These are phyloP conservation scores for Chlorops oryzae DNA, from an alignment of 1,140 invertebrate species.

Conservation along the genomic window DNA sequence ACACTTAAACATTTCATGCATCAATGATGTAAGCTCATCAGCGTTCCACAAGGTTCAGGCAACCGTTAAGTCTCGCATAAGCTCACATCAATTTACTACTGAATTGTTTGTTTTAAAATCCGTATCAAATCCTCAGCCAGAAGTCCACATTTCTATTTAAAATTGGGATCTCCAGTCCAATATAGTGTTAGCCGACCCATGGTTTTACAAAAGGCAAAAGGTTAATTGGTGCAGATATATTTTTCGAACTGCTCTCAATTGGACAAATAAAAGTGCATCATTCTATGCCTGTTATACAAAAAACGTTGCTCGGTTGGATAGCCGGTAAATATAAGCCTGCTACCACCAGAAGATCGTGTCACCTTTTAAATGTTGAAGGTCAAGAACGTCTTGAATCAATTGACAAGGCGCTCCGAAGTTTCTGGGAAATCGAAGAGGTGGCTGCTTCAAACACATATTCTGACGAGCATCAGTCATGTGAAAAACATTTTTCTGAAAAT, in stretches of 20 bases:
- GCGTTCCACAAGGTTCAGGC: neutral
- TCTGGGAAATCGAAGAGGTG: conserved; percentile 37
- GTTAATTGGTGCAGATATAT: no score
- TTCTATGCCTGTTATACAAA: neutral
- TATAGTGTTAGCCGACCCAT: conserved; percentile 24
- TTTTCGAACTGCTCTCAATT: no score
- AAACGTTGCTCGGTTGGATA: no score
- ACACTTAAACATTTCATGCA: conserved; percentile 1
- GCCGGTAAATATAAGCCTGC: no score
- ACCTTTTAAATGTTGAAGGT: no score
- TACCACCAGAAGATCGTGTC: no score
- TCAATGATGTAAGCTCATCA: neutral
- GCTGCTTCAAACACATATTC: no score
- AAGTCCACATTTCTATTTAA: neutral
- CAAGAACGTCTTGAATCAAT: neutral
- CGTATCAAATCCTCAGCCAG: conserved; percentile 6
- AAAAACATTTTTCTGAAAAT: conserved; percentile 5
- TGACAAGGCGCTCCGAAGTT: conserved; percentile 10
- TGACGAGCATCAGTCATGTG: conserved; percentile 20
- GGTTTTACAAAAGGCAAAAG: conserved; percentile 21
- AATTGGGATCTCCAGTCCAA: conserved; percentile 18
- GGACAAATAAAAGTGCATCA: no score
- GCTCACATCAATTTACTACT: neutral
- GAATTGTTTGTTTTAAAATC: conserved; percentile 8
- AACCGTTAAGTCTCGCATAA: conserved; percentile 3